Conservation (phyloP, 2,888 invertebrate genomes). For the Hypercompe scribonia region DNA sequence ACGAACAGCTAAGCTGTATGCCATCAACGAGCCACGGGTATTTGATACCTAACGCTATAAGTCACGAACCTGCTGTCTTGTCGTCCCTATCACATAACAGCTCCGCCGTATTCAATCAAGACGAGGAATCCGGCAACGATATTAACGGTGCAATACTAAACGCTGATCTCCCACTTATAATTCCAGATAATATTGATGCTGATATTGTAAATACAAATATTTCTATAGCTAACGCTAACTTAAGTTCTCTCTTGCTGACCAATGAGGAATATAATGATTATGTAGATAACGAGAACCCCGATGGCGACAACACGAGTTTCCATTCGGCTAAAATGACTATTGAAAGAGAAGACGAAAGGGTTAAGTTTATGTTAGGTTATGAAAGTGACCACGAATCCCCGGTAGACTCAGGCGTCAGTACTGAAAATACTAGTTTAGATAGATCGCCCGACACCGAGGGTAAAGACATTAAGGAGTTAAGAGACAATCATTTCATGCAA, state of each 20-base stretch:
- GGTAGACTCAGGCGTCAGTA: conserved; percentile 90
- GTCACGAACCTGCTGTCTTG: conserved; percentile 85
- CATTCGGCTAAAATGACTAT: conserved; percentile 73
- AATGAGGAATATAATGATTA: conserved; percentile 79
- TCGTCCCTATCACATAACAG: conserved; percentile 84
- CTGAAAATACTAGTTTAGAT: conserved; percentile 90
- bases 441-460: conserved; percentile 87
- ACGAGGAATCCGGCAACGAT: conserved; percentile 66
- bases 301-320: conserved; percentile 71
- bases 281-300: conserved; percentile 59
- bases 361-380: conserved; percentile 82
- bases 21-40: conserved; percentile 89
- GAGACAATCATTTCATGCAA: conserved; percentile 75
- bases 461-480: conserved; percentile 68
- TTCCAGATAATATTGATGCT: conserved; percentile 77
- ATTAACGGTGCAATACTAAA: conserved; percentile 64
- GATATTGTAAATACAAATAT: conserved; percentile 83
- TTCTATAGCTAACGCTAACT: conserved; percentile 88
- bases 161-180: conserved; percentile 73
- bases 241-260: conserved; percentile 86
- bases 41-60: conserved; percentile 88
- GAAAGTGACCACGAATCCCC: conserved; percentile 83
- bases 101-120: conserved; percentile 78
- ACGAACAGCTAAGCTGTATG: conserved; percentile 81
- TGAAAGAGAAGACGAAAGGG: conserved; percentile 70